Evolutionary conservation across 2,888 invertebrate genomes (phyloP).

Genomic region (Hyles lineata): DNA sequence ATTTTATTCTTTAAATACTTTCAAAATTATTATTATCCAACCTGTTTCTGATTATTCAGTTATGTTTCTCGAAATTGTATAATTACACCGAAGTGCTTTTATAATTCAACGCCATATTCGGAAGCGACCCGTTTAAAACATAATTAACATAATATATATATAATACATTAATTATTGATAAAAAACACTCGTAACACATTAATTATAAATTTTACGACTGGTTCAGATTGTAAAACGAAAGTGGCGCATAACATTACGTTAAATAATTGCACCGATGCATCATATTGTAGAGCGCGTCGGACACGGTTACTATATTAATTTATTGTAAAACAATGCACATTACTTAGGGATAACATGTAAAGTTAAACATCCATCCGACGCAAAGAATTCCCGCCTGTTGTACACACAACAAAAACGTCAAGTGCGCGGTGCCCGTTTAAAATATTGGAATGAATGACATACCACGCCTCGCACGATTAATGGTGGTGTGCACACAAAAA

Average conservation of each 20-base stretch:
- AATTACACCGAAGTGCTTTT: conserved; percentile 14
- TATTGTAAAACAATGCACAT: conserved; percentile 27
- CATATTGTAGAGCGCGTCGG: conserved; percentile 14
- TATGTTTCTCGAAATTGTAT: conserved; percentile 1
- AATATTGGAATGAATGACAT: conserved; percentile 85
- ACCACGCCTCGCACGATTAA: conserved; percentile 83
- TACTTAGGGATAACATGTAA: conserved; percentile 37
- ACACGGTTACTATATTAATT: conserved; percentile 27
- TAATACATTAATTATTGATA: conserved; percentile 19
- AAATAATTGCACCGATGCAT: conserved; percentile 22
- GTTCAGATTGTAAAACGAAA: conserved; percentile 16
- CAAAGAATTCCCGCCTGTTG: conserved; percentile 74
- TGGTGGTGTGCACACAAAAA: conserved; percentile 80
- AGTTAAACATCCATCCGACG: conserved; percentile 57
- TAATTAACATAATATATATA: conserved; percentile 15
- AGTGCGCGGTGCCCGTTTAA: conserved; percentile 74
- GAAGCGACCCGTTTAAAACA: neutral
- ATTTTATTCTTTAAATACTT: conserved; percentile 30
- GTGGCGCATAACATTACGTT: conserved; percentile 10
- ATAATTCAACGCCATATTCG: conserved; percentile 10
- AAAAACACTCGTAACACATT: neutral
- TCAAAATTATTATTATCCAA: conserved; percentile 13
- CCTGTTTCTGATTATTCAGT: neutral
- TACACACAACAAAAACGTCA: conserved; percentile 80
- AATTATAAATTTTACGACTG: conserved; percentile 13